Evolutionary conservation across 2,113 vertebrate species (phyloP).

Genomic region (Percina caprodes): DNA sequence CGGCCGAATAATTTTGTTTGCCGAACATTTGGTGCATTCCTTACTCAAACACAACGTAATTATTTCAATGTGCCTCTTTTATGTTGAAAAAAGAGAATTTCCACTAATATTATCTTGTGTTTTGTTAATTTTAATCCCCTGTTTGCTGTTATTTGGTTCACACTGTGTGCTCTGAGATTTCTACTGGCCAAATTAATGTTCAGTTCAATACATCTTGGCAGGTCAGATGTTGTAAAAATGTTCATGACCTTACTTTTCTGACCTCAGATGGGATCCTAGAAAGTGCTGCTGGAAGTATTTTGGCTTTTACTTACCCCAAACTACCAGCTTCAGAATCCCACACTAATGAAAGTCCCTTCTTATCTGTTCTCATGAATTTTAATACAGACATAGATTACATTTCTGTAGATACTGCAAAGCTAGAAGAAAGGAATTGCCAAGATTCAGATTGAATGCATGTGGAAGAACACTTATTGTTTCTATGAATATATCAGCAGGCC

Average conservation of each 20-base stretch:
- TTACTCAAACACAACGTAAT: not conserved
- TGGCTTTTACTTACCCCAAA: conserved; percentile 41
- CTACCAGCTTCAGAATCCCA: conserved; percentile 45
- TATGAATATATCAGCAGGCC: conserved; percentile 80
- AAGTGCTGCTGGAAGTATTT: conserved; percentile 51
- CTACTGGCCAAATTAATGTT: not conserved
- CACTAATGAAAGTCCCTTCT: conserved; percentile 65
- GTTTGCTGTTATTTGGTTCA: not conserved
- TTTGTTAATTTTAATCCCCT: not conserved
- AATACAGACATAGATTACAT: conserved; percentile 75
- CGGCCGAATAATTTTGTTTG: no score
- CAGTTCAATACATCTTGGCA: not conserved
- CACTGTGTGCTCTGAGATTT: not conserved
- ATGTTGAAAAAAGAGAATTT: not conserved
- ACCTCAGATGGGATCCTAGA: conserved; percentile 43
- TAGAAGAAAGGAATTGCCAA: conserved; percentile 59
- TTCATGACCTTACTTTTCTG: conserved; percentile 13
- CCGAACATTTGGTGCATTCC: no score
- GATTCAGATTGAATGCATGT: conserved; percentile 68
- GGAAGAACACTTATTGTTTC: conserved; percentile 77
- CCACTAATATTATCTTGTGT: not conserved
- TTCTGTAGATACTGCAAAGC: conserved; percentile 76
- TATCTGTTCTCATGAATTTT: conserved; percentile 83
- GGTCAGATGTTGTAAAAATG: not conserved
- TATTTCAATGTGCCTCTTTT: not conserved